Percentiles rank a stretch among this genome's conserved stretches.
phyloP scores from a whole-genome alignment of 2,888 invertebrate genomes.

The Anorthoa munda region DNA sequence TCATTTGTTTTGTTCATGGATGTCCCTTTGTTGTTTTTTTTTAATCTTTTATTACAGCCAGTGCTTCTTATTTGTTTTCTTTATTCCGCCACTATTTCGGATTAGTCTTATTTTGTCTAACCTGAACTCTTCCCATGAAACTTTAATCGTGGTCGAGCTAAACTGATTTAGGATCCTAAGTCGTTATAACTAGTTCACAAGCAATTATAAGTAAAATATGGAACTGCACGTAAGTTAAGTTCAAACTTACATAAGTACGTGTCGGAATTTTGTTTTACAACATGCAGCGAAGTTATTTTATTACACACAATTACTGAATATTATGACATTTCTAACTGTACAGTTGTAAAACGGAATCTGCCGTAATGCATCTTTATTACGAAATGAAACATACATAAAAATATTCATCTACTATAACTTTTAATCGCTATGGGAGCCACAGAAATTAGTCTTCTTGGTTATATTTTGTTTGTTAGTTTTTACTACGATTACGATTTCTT shows the following conservation, averaged over 20 bases:
- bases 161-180: neutral
- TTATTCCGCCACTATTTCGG: neutral
- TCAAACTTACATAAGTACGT: slow-evolving; percentile 27
- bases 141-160: neutral
- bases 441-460: slow-evolving; percentile 11
- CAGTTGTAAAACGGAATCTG: slow-evolving; percentile 35
- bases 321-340: slow-evolving; percentile 56
- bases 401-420: slow-evolving; percentile 17
- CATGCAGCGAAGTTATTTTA: slow-evolving; percentile 39
- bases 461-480: slow-evolving; percentile 2
- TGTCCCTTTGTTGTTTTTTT: slow-evolving; percentile 9
- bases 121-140: neutral
- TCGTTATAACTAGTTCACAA: slow-evolving; percentile 26
- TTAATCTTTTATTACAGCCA: too few relatives aligned
- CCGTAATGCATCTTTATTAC: slow-evolving; percentile 17
- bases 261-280: slow-evolving; percentile 40
- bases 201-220: slow-evolving; percentile 43
- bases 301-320: slow-evolving; percentile 47
- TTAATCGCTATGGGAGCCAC: slow-evolving; percentile 19
- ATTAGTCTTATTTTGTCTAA: neutral
- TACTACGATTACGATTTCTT: too few relatives aligned
- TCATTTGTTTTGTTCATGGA: slow-evolving; percentile 27
- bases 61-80: neutral
- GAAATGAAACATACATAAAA: slow-evolving; percentile 27
- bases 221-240: slow-evolving; percentile 24